Conservation (phyloP, 2,888 invertebrate genomes). For the Eupithecia centaureata region DNA sequence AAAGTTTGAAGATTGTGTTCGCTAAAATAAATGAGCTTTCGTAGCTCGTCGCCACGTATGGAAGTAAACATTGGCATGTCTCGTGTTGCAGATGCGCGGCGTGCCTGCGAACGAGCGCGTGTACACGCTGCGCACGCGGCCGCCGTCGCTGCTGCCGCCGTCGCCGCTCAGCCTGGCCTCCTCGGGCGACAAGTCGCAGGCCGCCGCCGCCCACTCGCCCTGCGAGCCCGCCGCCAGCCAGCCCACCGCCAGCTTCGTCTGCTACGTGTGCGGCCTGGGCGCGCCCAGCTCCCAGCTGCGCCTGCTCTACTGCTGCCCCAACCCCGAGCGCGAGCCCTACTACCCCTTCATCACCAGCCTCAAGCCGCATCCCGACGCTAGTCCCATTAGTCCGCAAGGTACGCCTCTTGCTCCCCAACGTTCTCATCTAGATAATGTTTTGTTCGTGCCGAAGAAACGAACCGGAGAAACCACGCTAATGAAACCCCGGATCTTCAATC, state of each 20-base stretch:
- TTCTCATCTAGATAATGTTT: no score
- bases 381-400: conserved; percentile 95
- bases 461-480: no score
- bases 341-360: conserved; percentile 94
- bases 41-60: not conserved
- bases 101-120: conserved; percentile 90
- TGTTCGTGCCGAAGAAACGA: no score
- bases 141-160: conserved; percentile 83
- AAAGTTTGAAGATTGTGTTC: not conserved
- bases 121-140: conserved; percentile 91
- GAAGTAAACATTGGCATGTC: conserved; percentile 11
- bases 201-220: conserved; percentile 67
- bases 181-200: conserved; percentile 74
- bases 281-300: conserved; percentile 91
- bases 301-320: conserved; percentile 92
- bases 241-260: conserved; percentile 86
- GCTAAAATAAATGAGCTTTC: not conserved
- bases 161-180: conserved; percentile 77
- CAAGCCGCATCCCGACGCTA: conserved; percentile 92
- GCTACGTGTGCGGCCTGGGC: conserved; percentile 94
- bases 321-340: conserved; percentile 93
- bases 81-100: conserved; percentile 85
- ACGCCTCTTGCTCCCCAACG: no score
- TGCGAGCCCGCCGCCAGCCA: conserved; percentile 63
- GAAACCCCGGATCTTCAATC: not conserved